phyloP scores from a whole-genome alignment of 2,113 vertebrate species.

The Petrocephalus zakoni region DNA sequence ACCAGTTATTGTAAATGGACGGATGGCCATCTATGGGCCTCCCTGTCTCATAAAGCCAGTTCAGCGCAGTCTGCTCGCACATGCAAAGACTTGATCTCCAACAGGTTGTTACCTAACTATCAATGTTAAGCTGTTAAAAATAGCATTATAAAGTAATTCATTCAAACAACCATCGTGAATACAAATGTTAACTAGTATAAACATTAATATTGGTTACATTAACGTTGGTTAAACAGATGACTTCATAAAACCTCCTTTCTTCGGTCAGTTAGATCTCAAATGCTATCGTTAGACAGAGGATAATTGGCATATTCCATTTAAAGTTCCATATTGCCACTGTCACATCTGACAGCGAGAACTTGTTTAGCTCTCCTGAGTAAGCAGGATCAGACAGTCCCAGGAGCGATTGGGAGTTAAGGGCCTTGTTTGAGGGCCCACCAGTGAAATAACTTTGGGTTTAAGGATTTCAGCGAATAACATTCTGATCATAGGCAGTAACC shows the following conservation, averaged over 20 bases:
- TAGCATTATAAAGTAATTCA: background rate
- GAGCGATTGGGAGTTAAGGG: accelerated
- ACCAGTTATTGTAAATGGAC: background rate
- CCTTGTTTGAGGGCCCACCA: background rate
- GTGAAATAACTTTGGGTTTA: background rate
- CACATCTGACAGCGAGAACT: background rate
- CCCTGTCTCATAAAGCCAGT: background rate
- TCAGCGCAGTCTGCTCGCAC: background rate
- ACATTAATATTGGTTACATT: too few species aligned
- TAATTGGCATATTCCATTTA: background rate
- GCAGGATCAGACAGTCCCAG: background rate
- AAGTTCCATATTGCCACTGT: background rate
- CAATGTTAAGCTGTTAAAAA: background rate
- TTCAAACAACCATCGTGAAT: too few species aligned
- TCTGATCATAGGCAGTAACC: background rate
- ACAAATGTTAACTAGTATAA: too few species aligned
- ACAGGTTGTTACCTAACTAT: background rate
- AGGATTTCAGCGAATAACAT: background rate
- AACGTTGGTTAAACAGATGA: too few species aligned
- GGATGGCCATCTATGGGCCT: background rate
- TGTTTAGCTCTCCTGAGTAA: background rate
- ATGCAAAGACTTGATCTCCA: background rate
- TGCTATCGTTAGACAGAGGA: background rate
- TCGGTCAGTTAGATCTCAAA: background rate
- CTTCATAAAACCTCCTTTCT: too few species aligned